A percentile compares a stretch with the other conserved stretches of the same genome.
phyloP scores from a whole-genome alignment of 92 coral and sea anemone genomes.

The Porites rus region DNA sequence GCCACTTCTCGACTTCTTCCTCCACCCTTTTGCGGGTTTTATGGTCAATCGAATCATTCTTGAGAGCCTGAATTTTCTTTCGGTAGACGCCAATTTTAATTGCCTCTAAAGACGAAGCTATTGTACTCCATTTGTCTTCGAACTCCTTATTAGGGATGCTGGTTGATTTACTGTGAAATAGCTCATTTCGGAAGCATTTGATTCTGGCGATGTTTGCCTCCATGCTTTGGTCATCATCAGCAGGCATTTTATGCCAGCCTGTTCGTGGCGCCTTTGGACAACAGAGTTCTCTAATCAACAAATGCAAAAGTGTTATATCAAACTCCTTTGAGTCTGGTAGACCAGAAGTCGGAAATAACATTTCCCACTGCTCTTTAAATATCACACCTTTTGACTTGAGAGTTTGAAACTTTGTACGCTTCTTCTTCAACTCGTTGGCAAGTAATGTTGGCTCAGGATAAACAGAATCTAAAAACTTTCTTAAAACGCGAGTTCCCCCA shows the following conservation, averaged over 20 bases:
- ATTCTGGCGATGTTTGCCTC: constrained; percentile 52
- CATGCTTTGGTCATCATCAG: constrained; percentile 29
- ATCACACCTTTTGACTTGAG: constrained; percentile 39
- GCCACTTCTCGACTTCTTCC: neutral
- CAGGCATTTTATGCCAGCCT: constrained; percentile 67
- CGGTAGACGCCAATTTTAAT: constrained; percentile 20
- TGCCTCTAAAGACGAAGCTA: constrained; percentile 20
- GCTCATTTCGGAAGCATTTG: constrained; percentile 46
- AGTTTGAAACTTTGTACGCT: constrained; percentile 10
- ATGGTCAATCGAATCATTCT: constrained; percentile 35
- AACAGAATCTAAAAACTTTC: constrained; percentile 11
- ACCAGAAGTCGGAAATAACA: constrained; percentile 49
- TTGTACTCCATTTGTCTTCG: constrained; percentile 29
- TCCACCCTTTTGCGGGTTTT: neutral
- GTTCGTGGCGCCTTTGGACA: constrained; percentile 7
- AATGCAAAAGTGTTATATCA: constrained; percentile 60
- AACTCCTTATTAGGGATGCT: constrained; percentile 25
- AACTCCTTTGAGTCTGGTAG: constrained; percentile 38
- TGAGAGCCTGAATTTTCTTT: constrained; percentile 34
- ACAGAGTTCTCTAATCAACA: constrained; percentile 43
- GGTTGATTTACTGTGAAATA: constrained; percentile 23
- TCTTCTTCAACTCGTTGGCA: constrained; percentile 31
- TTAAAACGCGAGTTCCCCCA: constrained; percentile 48
- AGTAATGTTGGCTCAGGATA: constrained; percentile 13
- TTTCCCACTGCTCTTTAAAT: constrained; percentile 47